Percentiles rank a stretch among this genome's conserved stretches.
Conservation (phyloP, 30 jellyfish, hydroid and myxozoan species). For the Euphysa ruthae region DNA sequence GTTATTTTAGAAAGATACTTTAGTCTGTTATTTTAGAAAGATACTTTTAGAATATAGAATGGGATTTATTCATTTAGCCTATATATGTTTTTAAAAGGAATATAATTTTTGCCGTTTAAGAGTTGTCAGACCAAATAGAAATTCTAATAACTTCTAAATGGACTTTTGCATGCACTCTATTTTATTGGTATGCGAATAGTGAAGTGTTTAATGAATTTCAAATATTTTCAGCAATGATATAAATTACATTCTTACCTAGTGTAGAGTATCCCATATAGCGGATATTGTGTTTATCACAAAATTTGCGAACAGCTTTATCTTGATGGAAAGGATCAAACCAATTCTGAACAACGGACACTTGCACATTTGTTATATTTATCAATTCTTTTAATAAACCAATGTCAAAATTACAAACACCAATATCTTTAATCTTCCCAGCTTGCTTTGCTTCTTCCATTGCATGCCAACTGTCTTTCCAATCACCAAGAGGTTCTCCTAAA, state of each 20-base stretch:
- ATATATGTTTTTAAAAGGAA: too few relatives aligned
- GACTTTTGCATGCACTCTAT: too few relatives aligned
- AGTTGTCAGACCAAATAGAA: too few relatives aligned
- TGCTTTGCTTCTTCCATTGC: constrained; percentile 90
- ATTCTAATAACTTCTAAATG: too few relatives aligned
- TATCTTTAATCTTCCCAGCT: constrained; percentile 70
- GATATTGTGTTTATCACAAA: constrained; percentile 42
- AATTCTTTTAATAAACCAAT: constrained; percentile 39
- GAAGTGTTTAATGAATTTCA: too few relatives aligned
- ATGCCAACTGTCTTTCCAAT: constrained; percentile 89
- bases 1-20: too few relatives aligned
- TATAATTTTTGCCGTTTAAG: too few relatives aligned
- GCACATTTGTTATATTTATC: constrained; percentile 44
- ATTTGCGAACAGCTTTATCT: constrained; percentile 40
- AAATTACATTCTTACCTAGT: constrained; percentile 40
- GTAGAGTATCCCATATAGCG: constrained; percentile 80
- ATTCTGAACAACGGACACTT: constrained; percentile 80
- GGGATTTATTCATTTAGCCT: too few relatives aligned
- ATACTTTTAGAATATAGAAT: too few relatives aligned
- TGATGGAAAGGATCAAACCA: constrained; percentile 94
- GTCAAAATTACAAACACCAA: constrained; percentile 74
- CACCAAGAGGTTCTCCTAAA: constrained; percentile 76
- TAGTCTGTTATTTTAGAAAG: too few relatives aligned
- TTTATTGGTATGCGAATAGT: too few relatives aligned
- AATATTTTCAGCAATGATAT: too few relatives aligned